Evolutionary conservation across 2,113 vertebrate genomes (phyloP), one percentile per base, ranked within the genome.

Genomic region (Centropristis striata): DNA sequence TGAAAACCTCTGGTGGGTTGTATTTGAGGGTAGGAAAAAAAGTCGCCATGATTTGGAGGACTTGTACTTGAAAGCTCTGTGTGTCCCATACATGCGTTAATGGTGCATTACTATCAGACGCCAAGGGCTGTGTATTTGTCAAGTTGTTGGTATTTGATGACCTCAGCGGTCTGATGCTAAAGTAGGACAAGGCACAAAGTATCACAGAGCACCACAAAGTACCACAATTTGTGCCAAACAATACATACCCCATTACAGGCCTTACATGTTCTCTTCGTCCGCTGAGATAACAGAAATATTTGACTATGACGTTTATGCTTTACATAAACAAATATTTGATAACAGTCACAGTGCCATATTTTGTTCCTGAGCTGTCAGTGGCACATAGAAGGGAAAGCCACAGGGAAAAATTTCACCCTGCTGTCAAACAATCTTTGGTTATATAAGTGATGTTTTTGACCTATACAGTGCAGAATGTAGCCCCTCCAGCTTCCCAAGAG

Each of bases 371-470:
- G 32, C 59, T 46, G 32, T 73, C 57, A 39, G 49, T 50, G 51
- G 27, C 59, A 57, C 16, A 27, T 6, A 37, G 47, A 76, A 67
- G 46, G 12, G 6, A 47, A 47, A 14, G 14, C 18, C 78, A 15
- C 14, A 55, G 64, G 53, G 21, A 18, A 64, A 68, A 54, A 39
- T 20, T 15, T 49, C 13, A 50, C 23, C 36, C 25, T 9, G 53
- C 64, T 74, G 50, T 85, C 78, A 71, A 84, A 80, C 54, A 67
- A 28, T 37, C 53, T 46, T 14, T 47, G 49, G 75, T 90, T 87
- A 81, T 55, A 32, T 78, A 88, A 89, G 25, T 18, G 78, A 69
- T 60, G 8, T 15, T 83, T 68, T 78, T 61, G 32, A 80, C 65
- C 49, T 10, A 23, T 39, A n/a, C 15, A 11, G 67, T 37, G 47